A percentile compares a stretch with the other conserved stretches of the same genome.
phyloP scores from a whole-genome alignment of 2,888 invertebrate genomes.

The Parnassius orleans region DNA sequence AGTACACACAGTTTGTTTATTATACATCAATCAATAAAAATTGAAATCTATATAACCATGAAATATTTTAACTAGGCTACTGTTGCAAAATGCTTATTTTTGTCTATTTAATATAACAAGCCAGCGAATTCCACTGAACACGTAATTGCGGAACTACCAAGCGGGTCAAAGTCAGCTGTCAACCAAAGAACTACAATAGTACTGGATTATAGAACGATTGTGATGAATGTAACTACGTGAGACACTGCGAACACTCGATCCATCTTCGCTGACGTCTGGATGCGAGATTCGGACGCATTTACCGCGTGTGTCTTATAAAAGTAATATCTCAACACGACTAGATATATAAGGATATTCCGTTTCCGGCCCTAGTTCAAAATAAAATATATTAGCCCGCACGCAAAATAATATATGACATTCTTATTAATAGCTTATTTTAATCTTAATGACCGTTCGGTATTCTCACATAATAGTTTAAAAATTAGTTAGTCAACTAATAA shows the following conservation, averaged over 20 bases:
- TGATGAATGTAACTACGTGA: constrained; percentile 23
- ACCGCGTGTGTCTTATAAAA: constrained; percentile 15
- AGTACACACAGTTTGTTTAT: too few relatives aligned
- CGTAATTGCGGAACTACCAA: constrained; percentile 13
- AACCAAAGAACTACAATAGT: constrained; percentile 13
- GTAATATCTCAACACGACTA: constrained; percentile 12
- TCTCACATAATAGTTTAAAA: too few relatives aligned
- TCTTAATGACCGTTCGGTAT: neutral
- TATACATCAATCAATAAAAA: too few relatives aligned
- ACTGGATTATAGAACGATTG: constrained; percentile 22
- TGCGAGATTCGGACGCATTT: constrained; percentile 25
- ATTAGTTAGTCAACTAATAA: neutral
- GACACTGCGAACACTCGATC: constrained; percentile 17
- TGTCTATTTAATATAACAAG: neutral
- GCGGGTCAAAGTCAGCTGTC: constrained; percentile 22
- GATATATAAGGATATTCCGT: constrained; percentile 16
- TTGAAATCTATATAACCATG: too few relatives aligned
- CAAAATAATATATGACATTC: constrained; percentile 7
- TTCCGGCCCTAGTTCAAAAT: constrained; percentile 9
- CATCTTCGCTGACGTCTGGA: constrained; percentile 24
- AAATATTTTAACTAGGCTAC: too few relatives aligned
- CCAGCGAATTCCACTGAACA: neutral
- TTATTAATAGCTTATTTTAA: constrained; percentile 1
- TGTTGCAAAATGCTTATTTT: too few relatives aligned
- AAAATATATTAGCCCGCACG: neutral